Evolutionary conservation across 1,140 invertebrate genomes (phyloP), one percentile per base, ranked within the genome.

Genomic region (Drosophila lacteicornis): DNA sequence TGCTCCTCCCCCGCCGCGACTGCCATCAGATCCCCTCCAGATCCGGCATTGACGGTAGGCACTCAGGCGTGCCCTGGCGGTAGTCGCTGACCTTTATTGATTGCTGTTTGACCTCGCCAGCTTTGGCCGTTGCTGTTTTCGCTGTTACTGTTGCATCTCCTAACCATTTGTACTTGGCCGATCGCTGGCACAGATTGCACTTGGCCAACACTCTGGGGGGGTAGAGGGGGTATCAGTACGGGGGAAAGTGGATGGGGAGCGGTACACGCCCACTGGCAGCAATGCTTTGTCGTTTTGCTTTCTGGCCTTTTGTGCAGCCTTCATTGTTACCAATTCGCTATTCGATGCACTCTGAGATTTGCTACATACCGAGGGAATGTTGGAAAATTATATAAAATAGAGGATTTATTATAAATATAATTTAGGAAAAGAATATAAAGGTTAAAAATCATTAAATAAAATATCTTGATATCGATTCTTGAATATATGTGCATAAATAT

Each of bases 51-150:
- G 84, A 88, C 77, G 78, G 83, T 71, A 88, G 84, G 85, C 85
- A 88, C 78, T 90, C 81, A 88, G 85, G 85, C 85, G 85, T 90
- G 85, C 81, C 85, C 56, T 60, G 77, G 85, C 84, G 75, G 85
- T 88, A 85, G 85, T 90, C 80, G 85, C 70, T 88, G 90, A 91
- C 88, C 88, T 91, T 88, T 91, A 91, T 91, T 91, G 88, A 91
- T 91, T 91, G 88, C 88, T 91, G 88, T 91, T 91, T 91, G 88
- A 91, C 88, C 88, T 91, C 90, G 80, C 51, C 71, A 66, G 75
- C 84, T 68, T 75, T 68, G 65, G 73, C 57, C 55, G 58, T 61
- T 47, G 70, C 50, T 43, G 53, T 65, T 82, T 68, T 60, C 68
- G 59, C 56, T 55, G 53, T 65, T 78, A 55, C 57, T 69, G 84